A percentile compares a stretch with the other conserved stretches of the same genome.
Conservation (phyloP, 2,113 vertebrate species). For the Myanophis thanlyinensis region DNA sequence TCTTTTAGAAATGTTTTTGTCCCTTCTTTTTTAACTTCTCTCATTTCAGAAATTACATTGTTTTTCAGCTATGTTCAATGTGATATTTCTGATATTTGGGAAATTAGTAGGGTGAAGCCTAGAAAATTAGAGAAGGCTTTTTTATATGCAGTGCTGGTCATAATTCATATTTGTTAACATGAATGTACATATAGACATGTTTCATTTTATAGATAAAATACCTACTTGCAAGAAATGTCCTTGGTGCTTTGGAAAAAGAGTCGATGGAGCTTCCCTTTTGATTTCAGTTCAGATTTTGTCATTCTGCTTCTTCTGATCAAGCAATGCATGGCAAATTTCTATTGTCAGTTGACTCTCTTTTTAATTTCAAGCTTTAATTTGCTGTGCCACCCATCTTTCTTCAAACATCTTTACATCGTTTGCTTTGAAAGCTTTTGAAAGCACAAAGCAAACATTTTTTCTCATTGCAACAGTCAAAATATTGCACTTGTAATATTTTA, state of each 20-base stretch:
- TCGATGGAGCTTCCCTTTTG: neutral
- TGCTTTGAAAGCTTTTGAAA: constrained; percentile 30
- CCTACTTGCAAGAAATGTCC: neutral
- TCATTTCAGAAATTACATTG: neutral
- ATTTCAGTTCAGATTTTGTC: constrained; percentile 27
- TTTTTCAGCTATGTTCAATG: neutral
- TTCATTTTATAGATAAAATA: neutral
- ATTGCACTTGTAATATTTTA: neutral
- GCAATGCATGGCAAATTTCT: constrained; percentile 4
- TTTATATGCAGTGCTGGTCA: neutral
- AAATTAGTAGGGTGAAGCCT: neutral
- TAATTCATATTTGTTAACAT: neutral
- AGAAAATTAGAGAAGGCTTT: neutral
- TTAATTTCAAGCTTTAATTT: constrained; percentile 53
- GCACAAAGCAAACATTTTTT: constrained; percentile 14
- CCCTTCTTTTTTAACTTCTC: neutral
- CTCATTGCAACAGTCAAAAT: constrained; percentile 29
- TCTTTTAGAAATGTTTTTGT: neutral
- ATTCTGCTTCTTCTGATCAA: constrained; percentile 39
- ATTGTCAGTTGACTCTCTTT: constrained; percentile 24
- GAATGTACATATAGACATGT: neutral
- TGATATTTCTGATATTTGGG: neutral
- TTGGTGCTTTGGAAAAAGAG: neutral
- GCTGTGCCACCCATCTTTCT: constrained; percentile 24
- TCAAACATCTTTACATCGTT: constrained; percentile 3